phyloP scores from a whole-genome alignment of 2,888 invertebrate species.

The Agrilus biguttatus region DNA sequence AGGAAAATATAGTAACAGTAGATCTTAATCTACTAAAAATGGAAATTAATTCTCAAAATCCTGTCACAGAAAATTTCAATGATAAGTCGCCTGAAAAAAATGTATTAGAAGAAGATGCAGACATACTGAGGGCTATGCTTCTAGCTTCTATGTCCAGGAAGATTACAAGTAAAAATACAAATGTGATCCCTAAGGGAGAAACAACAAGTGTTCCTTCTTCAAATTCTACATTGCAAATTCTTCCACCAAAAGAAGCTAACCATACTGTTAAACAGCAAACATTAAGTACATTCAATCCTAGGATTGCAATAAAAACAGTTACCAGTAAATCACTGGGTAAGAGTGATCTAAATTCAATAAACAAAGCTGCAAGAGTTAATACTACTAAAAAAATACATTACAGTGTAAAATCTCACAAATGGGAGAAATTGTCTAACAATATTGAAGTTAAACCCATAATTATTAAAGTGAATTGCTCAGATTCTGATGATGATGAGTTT shows the following conservation, averaged over 20 bases:
- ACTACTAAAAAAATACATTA: no score
- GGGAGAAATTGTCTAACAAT: not conserved
- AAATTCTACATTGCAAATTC: no score
- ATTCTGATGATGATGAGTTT: conserved; percentile 19
- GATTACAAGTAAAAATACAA: conserved; percentile 25
- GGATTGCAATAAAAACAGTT: no score
- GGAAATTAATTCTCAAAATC: not conserved
- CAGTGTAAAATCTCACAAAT: no score
- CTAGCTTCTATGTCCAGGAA: conserved; percentile 45
- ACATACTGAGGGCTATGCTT: conserved; percentile 42
- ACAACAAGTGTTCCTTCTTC: no score
- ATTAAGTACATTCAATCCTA: no score
- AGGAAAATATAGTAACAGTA: conserved; percentile 2
- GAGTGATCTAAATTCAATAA: no score
- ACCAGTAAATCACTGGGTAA: no score
- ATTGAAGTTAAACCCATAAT: conserved; percentile 24
- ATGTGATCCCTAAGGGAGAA: no score
- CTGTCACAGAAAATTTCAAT: not conserved
- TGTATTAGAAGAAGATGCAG: conserved; percentile 44
- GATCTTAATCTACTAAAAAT: not conserved
- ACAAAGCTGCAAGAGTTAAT: no score
- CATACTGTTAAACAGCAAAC: no score
- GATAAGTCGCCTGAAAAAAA: conserved; percentile 17
- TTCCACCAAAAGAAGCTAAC: no score
- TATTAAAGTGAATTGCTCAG: conserved; percentile 25